phyloP scores from a whole-genome alignment of 1,140 invertebrate species.

The Oryctes rhinoceros region DNA sequence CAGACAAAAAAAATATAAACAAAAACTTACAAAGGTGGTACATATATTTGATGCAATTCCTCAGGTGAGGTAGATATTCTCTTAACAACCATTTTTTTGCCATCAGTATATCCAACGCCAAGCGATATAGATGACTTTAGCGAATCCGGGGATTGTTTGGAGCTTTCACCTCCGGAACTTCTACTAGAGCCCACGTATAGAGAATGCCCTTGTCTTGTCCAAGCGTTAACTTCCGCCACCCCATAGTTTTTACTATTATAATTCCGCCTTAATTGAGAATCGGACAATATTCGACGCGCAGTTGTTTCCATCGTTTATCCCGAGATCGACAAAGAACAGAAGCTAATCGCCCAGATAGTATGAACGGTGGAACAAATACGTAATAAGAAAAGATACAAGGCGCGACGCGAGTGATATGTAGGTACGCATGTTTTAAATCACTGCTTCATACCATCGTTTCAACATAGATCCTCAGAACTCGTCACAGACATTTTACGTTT shows the following conservation, averaged over 20 bases:
- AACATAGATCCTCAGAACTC: not conserved
- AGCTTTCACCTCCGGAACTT: not conserved
- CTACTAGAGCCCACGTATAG: not conserved
- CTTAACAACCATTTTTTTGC: constrained; percentile 11
- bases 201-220: not conserved
- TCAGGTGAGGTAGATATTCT: constrained; percentile 1
- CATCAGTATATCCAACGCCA: constrained; percentile 4
- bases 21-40: constrained; percentile 14
- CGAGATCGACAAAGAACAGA: not conserved
- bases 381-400: not conserved
- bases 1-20: not conserved
- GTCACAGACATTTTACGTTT: not conserved
- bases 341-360: not conserved
- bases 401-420: not conserved
- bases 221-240: not conserved
- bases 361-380: no score
- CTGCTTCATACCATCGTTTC: not conserved
- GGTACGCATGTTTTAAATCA: not conserved
- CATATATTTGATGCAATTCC: not conserved
- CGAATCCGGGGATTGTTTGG: not conserved
- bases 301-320: not conserved
- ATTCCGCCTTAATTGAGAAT: not conserved
- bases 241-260: not conserved
- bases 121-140: not conserved
- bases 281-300: not conserved